Conservation (phyloP, 1,140 invertebrate genomes). For the Hypothenemus hampei region DNA sequence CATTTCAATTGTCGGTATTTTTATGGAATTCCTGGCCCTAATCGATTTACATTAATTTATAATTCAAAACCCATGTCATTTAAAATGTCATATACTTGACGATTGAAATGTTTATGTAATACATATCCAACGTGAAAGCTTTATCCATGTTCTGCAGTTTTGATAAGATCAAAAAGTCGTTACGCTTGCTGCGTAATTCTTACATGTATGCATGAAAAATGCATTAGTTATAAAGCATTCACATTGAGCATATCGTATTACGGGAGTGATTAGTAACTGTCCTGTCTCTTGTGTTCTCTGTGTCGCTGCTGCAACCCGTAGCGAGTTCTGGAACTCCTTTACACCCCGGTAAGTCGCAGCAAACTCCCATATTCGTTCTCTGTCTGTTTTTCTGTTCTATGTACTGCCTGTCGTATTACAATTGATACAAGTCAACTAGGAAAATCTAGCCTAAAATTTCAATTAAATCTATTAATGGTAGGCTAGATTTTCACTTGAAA, state of each 20-base stretch:
- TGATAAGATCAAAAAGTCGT: too few relatives aligned
- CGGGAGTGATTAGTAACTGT: conserved; percentile 65
- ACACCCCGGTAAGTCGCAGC: conserved; percentile 92
- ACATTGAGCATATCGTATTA: conserved; percentile 50
- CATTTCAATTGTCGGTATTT: conserved; percentile 22
- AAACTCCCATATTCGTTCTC: conserved; percentile 45
- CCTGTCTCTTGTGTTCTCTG: conserved; percentile 70
- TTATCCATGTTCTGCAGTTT: conserved; percentile 4
- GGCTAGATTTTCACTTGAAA: conserved; percentile 11
- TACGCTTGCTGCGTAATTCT: too few relatives aligned
- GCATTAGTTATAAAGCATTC: conserved; percentile 22
- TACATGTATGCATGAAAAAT: too few relatives aligned
- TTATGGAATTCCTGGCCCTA: neutral
- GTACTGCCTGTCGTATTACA: conserved; percentile 42
- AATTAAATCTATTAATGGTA: neutral
- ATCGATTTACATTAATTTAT: neutral
- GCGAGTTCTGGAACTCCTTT: conserved; percentile 96
- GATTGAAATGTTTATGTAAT: conserved; percentile 20
- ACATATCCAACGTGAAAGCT: conserved; percentile 21
- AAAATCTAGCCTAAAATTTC: conserved; percentile 1
- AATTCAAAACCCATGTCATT: neutral
- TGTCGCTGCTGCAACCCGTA: conserved; percentile 67
- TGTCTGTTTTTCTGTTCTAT: conserved; percentile 44
- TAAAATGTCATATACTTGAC: conserved; percentile 3
- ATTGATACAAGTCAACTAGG: conserved; percentile 10